Evolutionary conservation across 2,888 invertebrate genomes (phyloP), one percentile per base, ranked within the genome.

Genomic region (Zygogramma bicolorata): DNA sequence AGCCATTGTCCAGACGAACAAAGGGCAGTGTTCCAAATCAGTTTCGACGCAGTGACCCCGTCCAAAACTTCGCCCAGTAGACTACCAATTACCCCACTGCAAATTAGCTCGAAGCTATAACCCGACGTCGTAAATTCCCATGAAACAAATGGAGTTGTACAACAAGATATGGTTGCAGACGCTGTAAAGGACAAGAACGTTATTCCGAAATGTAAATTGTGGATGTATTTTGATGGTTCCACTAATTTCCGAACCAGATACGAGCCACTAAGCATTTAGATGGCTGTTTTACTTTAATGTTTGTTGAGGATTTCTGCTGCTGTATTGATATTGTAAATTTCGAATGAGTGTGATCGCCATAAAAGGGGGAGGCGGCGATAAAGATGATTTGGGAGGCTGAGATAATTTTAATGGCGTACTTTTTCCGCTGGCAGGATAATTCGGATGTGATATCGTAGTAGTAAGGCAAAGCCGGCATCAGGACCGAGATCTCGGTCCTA

Each of bases 261-360:
- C 77, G 73, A 76, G 53, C 75, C 79, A 77, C 70, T 78, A 75
- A 81, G 80, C 81, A 80, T 79, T 80, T 79, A 80, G 78, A 80
- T 79, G 78, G 79, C 77, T 79, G 80, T 77, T 81, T 81, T 76
- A 79, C 76, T 81, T 80, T 81, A 79, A 80, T 79, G 79, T 78
- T 77, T 78, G 78, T 80, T 80, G 77, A 74, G 79, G 76, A 80
- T 80, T 79, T 77, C 72, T 74, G 78, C 73, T 77, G 75, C 75
- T 73, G 62, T 77, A 78, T 76, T 68, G 61, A 68, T 63, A 63
- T 46, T 63, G 49, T 63, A 27, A 63, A 63, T 63, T 63, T 63
- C 20, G 63, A 18, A 53, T 53, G 27, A 46, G 46, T 63, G 34
- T 63, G 27, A 63, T 63, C 31, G 27, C 18, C 49, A 46, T 63